Percentiles rank a stretch among this genome's conserved stretches.
Conservation (phyloP, 1,140 invertebrate species). For the Daktulosphaira vitifoliae region DNA sequence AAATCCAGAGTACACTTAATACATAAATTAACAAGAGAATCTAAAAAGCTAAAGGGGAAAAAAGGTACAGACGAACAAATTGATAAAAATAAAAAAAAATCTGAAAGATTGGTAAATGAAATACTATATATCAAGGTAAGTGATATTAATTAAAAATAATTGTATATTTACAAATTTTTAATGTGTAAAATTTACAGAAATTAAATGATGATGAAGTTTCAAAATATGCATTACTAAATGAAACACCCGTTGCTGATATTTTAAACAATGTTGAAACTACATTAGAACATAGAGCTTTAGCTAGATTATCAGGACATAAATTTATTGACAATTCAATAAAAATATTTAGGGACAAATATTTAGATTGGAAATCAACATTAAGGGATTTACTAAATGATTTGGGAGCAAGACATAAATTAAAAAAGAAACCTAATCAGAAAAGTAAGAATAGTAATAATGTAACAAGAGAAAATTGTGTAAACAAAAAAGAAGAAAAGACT, state of each 20-base stretch:
- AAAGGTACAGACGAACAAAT: conserved; percentile 34
- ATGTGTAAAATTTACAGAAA: conserved; percentile 1
- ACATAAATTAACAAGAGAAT: conserved; percentile 24
- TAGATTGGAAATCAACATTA: conserved; percentile 40
- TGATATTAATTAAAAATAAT: neutral
- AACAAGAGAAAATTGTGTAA: too few species aligned
- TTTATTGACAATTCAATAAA: conserved; percentile 3
- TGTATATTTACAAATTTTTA: neutral
- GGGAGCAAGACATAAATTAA: conserved; percentile 17
- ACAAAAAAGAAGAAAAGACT: neutral
- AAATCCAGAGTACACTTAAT: conserved; percentile 32
- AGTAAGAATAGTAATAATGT: neutral
- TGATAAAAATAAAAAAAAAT: conserved; percentile 33
- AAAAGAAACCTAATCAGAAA: conserved; percentile 3
- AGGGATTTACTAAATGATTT: conserved; percentile 32
- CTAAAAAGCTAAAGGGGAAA: conserved; percentile 28
- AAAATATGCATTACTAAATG: conserved; percentile 25
- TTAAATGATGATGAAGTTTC: conserved; percentile 8
- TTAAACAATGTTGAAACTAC: conserved; percentile 1
- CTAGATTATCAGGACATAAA: conserved; percentile 23
- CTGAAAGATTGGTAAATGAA: conserved; percentile 34
- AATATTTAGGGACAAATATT: conserved; percentile 33
- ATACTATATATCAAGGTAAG: conserved; percentile 34
- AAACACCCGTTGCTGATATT: neutral
- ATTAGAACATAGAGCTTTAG: conserved; percentile 7